phyloP scores from a whole-genome alignment of 1,140 invertebrate species.

The Dryas iulia region DNA sequence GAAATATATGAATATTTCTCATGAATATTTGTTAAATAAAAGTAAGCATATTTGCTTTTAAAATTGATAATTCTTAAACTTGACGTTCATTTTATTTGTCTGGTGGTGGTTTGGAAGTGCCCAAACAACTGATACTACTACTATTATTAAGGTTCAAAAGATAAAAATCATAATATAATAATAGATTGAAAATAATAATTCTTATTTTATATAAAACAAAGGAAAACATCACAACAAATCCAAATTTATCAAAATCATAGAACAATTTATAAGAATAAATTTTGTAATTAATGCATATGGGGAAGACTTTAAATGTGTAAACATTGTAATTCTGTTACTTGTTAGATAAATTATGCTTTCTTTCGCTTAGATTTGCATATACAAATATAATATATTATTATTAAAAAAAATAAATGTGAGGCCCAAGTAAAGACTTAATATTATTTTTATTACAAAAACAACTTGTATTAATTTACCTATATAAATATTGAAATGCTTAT shows the following conservation, averaged over 20 bases:
- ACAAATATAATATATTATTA: neutral
- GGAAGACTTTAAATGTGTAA: neutral
- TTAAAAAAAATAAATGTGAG: neutral
- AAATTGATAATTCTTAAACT: conserved; percentile 9
- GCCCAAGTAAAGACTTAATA: neutral
- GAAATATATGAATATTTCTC: conserved; percentile 25
- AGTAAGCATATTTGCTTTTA: conserved; percentile 20
- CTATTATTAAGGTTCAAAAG: neutral
- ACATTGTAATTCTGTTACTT: neutral
- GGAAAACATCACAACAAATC: neutral
- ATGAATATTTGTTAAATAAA: conserved; percentile 23
- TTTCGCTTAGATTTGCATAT: neutral
- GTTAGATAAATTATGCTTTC: neutral
- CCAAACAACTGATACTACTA: neutral
- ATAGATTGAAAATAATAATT: neutral
- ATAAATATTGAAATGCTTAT: too few relatives aligned
- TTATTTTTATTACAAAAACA: neutral
- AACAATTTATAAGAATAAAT: neutral
- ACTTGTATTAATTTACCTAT: neutral
- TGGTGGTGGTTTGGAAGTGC: too few relatives aligned
- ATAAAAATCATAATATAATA: neutral
- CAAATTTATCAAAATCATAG: neutral
- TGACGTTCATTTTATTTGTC: too few relatives aligned
- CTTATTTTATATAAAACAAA: neutral
- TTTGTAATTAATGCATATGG: neutral